A percentile compares a stretch with the other conserved stretches of the same genome.
phyloP scores from a whole-genome alignment of 2,888 invertebrate species.

The Leptopilina drosophilae region DNA sequence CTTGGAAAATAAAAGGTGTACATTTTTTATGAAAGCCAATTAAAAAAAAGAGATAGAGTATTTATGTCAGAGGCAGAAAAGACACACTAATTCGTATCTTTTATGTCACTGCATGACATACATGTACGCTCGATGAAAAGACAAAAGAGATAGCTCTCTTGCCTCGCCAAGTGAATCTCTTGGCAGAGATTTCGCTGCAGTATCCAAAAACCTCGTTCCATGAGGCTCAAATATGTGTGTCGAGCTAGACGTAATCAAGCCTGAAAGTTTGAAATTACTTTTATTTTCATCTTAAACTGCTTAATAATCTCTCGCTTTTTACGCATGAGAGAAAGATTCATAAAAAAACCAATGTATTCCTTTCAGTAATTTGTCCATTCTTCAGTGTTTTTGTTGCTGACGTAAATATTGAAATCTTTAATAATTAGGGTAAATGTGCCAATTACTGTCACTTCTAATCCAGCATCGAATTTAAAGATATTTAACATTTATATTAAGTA shows the following conservation, averaged over 20 bases:
- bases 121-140: constrained; percentile 54
- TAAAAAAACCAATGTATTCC: too few relatives aligned
- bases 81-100: constrained; percentile 34
- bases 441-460: too few relatives aligned
- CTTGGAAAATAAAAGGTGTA: constrained; percentile 26
- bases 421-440: too few relatives aligned
- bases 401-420: too few relatives aligned
- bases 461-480: too few relatives aligned
- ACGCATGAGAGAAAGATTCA: too few relatives aligned
- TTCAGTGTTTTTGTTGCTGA: too few relatives aligned
- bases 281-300: background rate
- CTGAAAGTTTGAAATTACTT: constrained; percentile 32
- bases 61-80: constrained; percentile 22
- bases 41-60: constrained; percentile 21
- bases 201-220: constrained; percentile 45
- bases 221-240: constrained; percentile 15
- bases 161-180: constrained; percentile 54
- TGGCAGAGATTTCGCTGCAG: constrained; percentile 56
- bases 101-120: constrained; percentile 32
- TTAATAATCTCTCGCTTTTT: background rate
- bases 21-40: constrained; percentile 38
- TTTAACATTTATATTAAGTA: too few relatives aligned
- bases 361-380: too few relatives aligned
- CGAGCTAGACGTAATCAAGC: constrained; percentile 24
- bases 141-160: constrained; percentile 54